Evolutionary conservation across 2,113 vertebrate genomes (phyloP).

Genomic region (Miniopterus natalensis): DNA sequence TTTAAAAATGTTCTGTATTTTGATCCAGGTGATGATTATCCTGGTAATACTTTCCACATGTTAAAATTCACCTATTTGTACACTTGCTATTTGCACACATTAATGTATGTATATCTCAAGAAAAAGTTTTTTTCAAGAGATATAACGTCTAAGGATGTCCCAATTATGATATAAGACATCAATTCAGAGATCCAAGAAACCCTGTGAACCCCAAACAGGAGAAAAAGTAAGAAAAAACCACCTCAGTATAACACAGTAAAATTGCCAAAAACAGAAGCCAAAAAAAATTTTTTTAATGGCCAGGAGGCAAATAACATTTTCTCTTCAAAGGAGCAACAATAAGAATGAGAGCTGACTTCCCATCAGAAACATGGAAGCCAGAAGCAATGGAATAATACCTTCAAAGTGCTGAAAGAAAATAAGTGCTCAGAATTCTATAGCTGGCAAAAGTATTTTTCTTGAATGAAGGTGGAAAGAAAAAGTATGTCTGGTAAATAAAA

Average conservation of each 20-base stretch:
- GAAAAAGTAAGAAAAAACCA: not conserved
- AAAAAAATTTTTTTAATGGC: not conserved
- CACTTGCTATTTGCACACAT: not conserved
- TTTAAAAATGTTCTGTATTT: not conserved
- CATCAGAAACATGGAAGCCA: constrained; percentile 15
- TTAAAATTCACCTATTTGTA: not conserved
- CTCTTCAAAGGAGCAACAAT: constrained; percentile 38
- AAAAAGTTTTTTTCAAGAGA: not conserved
- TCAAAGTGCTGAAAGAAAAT: not conserved
- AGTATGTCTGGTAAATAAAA: not conserved
- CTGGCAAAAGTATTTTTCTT: not conserved
- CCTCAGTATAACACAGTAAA: not conserved
- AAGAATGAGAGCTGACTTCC: not conserved
- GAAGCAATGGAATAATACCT: not conserved
- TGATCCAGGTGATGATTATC: not conserved
- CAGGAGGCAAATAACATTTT: not conserved
- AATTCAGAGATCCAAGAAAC: not conserved
- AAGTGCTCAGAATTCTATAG: not conserved
- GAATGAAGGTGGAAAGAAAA: not conserved
- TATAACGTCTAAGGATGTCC: not conserved
- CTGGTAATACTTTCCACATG: not conserved
- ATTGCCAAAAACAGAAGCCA: not conserved
- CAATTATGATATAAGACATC: not conserved
- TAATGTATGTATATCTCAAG: not conserved
- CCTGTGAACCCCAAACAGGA: not conserved